Percentiles rank a stretch among this genome's conserved stretches.
Evolutionary conservation across 2,113 vertebrate species (phyloP).

Genomic region (Protomyctophum bolini): DNA sequence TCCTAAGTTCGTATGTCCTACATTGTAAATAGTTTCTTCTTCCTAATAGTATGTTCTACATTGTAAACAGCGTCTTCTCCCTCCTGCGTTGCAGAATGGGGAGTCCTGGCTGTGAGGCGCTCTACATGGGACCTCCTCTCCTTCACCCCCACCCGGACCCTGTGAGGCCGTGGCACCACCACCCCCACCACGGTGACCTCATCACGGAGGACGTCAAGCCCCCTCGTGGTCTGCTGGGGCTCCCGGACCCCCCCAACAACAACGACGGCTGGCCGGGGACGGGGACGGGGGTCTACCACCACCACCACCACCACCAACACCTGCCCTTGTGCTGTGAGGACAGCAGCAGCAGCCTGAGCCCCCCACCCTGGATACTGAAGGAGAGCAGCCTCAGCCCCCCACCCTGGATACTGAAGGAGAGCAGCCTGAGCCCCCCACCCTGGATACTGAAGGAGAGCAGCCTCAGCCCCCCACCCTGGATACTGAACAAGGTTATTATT

Average conservation of each 20-base stretch:
- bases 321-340: slow-evolving; percentile 69
- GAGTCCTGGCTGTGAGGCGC: slow-evolving; percentile 77
- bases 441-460: no score
- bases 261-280: slow-evolving; percentile 54
- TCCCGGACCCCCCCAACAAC: slow-evolving; percentile 68
- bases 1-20: no score
- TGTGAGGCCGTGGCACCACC: slow-evolving; percentile 63
- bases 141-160: slow-evolving; percentile 26
- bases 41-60: no score
- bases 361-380: slow-evolving; percentile 62
- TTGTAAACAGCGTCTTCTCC: slow-evolving; percentile 3
- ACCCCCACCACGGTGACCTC: slow-evolving; percentile 9
- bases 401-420: slow-evolving; percentile 67
- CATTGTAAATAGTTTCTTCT: neutral
- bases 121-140: slow-evolving; percentile 62
- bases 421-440: no score
- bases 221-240: slow-evolving; percentile 57
- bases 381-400: slow-evolving; percentile 66
- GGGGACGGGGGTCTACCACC: slow-evolving; percentile 75
- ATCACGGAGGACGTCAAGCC: slow-evolving; percentile 62
- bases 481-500: no score
- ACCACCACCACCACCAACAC: slow-evolving; percentile 85
- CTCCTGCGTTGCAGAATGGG: slow-evolving; percentile 74
- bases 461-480: no score
- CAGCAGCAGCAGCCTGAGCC: slow-evolving; percentile 51